Evolutionary conservation across 2,888 invertebrate species (phyloP).

Genomic region (Drosophila quinaria): DNA sequence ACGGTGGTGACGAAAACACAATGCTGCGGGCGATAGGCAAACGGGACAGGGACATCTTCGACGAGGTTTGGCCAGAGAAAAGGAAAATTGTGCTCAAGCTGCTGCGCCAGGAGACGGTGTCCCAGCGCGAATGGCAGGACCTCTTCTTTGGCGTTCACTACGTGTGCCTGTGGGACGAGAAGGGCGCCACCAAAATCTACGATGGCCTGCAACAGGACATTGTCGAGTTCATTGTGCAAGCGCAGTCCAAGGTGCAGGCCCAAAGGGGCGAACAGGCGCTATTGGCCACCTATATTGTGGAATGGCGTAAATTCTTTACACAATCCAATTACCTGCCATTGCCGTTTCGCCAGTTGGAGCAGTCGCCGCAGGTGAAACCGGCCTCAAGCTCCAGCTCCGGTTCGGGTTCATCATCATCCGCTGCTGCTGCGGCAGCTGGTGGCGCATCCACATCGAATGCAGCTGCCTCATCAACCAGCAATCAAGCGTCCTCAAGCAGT

Average conservation of each 20-base stretch:
- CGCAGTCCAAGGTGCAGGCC: constrained; percentile 94
- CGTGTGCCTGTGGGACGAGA: constrained; percentile 99
- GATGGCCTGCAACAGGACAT: constrained; percentile 96
- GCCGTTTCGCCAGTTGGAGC: constrained; percentile 97
- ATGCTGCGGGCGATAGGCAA: constrained; percentile 75
- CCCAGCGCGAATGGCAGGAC: constrained; percentile 98
- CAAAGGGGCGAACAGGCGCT: constrained; percentile 98
- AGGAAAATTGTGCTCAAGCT: constrained; percentile 97
- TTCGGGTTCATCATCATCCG: constrained; percentile 59
- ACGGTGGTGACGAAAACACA: constrained; percentile 27
- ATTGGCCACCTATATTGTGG: constrained; percentile 97
- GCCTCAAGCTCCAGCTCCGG: constrained; percentile 77
- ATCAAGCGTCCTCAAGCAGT: constrained; percentile 57
- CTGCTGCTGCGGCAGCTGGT: constrained; percentile 13
- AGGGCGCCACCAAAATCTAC: constrained; percentile 94
- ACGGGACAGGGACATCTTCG: constrained; percentile 88
- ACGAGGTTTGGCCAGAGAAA: constrained; percentile 99
- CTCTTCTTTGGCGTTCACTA: constrained; percentile 98
- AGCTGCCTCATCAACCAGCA: constrained; percentile 46
- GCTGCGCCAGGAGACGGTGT: constrained; percentile 96
- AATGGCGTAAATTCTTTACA: constrained; percentile 99
- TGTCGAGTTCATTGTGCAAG: constrained; percentile 96
- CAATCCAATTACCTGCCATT: constrained; percentile 98
- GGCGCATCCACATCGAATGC: constrained; percentile 60
- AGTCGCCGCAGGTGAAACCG: constrained; percentile 91